These are phyloP conservation scores for Ophion ellenae DNA, from an alignment of 2,888 invertebrate genomes.

Conservation along the genomic window DNA sequence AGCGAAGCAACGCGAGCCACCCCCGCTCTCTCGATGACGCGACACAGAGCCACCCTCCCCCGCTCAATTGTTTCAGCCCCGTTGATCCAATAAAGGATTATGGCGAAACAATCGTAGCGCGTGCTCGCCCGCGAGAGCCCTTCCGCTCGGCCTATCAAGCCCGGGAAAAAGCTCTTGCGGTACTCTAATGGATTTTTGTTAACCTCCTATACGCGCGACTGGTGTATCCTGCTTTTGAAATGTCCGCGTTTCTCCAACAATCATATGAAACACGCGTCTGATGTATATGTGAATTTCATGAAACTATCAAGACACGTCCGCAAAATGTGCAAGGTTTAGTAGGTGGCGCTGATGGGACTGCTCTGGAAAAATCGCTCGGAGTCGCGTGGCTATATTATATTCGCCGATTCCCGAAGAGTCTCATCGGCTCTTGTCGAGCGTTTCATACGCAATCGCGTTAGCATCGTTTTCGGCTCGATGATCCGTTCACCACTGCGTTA, in stretches of 20 bases:
- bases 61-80: slow-evolving; percentile 83
- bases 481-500: slow-evolving; percentile 67
- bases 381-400: background rate
- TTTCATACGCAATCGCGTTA: slow-evolving; percentile 80
- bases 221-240: background rate
- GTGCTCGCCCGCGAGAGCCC: slow-evolving; percentile 67
- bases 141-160: slow-evolving; percentile 19
- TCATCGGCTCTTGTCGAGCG: slow-evolving; percentile 64
- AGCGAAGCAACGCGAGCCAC: slow-evolving; percentile 9
- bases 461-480: slow-evolving; percentile 75
- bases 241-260: background rate
- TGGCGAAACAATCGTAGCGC: slow-evolving; percentile 82
- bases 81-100: slow-evolving; percentile 83
- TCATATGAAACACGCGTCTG: too few relatives aligned
- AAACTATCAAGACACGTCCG: too few relatives aligned
- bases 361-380: background rate
- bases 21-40: slow-evolving; percentile 36
- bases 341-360: too few relatives aligned
- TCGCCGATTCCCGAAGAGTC: slow-evolving; percentile 3
- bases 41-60: slow-evolving; percentile 65
- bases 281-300: too few relatives aligned
- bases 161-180: background rate
- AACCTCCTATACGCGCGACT: slow-evolving; percentile 48
- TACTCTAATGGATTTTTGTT: slow-evolving; percentile 67
- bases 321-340: too few relatives aligned